Percentiles rank a stretch among this genome's conserved stretches.
These are phyloP conservation scores for Xiphophorus maculatus DNA, from an alignment of 2,113 vertebrate genomes.

Conservation along the genomic window DNA sequence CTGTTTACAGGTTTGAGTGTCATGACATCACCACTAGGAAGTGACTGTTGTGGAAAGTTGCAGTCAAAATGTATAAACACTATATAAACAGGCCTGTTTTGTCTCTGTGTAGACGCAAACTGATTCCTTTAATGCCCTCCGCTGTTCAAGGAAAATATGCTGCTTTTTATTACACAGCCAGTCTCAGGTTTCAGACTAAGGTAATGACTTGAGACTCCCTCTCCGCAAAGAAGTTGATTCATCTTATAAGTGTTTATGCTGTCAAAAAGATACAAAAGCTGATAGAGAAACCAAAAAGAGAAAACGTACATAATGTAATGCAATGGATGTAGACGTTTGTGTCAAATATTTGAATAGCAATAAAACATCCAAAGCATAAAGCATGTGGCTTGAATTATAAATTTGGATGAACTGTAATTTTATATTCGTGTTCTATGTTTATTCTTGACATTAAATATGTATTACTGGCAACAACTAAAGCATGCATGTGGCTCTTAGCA, in stretches of 20 bases:
- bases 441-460: slow-evolving; percentile 21
- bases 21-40: slow-evolving; percentile 21
- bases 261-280: background rate
- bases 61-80: slow-evolving; percentile 40
- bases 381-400: background rate
- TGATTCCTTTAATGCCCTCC: slow-evolving; percentile 11
- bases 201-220: background rate
- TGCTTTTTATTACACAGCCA: slow-evolving; percentile 3
- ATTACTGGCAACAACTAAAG: slow-evolving; percentile 25
- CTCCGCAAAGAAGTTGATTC: background rate
- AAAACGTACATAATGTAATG: background rate
- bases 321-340: background rate
- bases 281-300: background rate
- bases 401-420: slow-evolving; percentile 2
- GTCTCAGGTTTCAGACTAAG: background rate
- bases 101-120: slow-evolving; percentile 13
- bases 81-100: slow-evolving; percentile 34
- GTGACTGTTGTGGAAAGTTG: slow-evolving; percentile 34
- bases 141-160: slow-evolving; percentile 6
- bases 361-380: slow-evolving; percentile 8
- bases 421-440: slow-evolving; percentile 11
- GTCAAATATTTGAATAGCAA: slow-evolving; percentile 10
- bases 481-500: slow-evolving; percentile 24
- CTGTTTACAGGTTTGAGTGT: slow-evolving; percentile 18
- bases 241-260: slow-evolving; percentile 1